Percentiles rank a stretch among this genome's conserved stretches.
phyloP scores from a whole-genome alignment of 2,888 invertebrate species.

The Drosophila formosana region DNA sequence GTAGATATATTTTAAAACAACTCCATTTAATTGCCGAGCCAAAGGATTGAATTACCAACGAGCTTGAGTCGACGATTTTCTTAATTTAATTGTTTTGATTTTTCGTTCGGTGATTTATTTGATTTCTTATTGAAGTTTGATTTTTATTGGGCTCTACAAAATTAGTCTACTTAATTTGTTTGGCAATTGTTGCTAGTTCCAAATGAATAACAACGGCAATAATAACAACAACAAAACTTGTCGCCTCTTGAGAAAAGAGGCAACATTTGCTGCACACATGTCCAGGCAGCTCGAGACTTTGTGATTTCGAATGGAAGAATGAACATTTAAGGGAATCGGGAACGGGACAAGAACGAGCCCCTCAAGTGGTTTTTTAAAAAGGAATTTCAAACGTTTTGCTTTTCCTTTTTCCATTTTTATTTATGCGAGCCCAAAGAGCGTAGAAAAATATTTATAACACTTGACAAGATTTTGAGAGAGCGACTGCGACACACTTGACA shows the following conservation, averaged over 20 bases:
- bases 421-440: slow-evolving; percentile 46
- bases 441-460: slow-evolving; percentile 78
- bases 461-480: slow-evolving; percentile 72
- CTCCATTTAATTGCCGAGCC: slow-evolving; percentile 53
- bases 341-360: slow-evolving; percentile 16
- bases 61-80: slow-evolving; percentile 14
- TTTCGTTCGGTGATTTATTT: slow-evolving; percentile 51
- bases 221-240: slow-evolving; percentile 43
- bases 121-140: slow-evolving; percentile 33
- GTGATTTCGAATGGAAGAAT: slow-evolving; percentile 16
- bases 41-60: slow-evolving; percentile 59
- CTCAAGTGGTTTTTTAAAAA: slow-evolving; percentile 67
- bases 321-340: slow-evolving; percentile 1
- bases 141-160: slow-evolving; percentile 51
- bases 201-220: slow-evolving; percentile 24
- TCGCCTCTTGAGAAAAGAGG: slow-evolving; percentile 29
- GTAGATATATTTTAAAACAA: slow-evolving; percentile 20
- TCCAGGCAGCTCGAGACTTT: slow-evolving; percentile 30
- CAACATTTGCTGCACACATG: slow-evolving; percentile 79
- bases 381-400: slow-evolving; percentile 63
- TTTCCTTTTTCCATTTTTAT: slow-evolving; percentile 32
- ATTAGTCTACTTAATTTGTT: slow-evolving; percentile 64
- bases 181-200: slow-evolving; percentile 58
- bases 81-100: slow-evolving; percentile 54
- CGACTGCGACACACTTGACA: slow-evolving; percentile 57